phyloP scores from a whole-genome alignment of 2,797 vertebrate genomes.

The Poecilia gillii region DNA sequence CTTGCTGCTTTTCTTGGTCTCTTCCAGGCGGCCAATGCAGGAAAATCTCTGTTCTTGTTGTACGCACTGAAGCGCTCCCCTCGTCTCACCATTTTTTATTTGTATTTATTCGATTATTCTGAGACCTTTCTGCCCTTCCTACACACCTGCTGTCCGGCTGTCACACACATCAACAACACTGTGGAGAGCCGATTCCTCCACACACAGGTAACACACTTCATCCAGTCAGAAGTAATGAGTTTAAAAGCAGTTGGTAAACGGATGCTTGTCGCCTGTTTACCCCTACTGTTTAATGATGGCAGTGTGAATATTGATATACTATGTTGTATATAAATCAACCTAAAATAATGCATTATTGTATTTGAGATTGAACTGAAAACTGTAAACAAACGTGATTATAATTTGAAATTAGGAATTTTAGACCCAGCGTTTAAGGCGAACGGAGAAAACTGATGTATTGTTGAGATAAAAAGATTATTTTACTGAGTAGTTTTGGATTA shows the following conservation, averaged over 20 bases:
- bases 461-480: not conserved
- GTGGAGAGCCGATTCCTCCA: constrained; percentile 57
- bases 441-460: not conserved
- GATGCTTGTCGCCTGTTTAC: not conserved
- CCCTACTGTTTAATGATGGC: not conserved
- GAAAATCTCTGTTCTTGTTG: constrained; percentile 92
- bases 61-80: constrained; percentile 92
- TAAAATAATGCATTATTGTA: not conserved
- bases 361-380: not conserved
- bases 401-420: not conserved
- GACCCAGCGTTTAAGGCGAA: not conserved
- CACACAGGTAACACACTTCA: constrained; percentile 57
- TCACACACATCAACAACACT: constrained; percentile 38
- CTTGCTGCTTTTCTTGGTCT: constrained; percentile 16
- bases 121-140: constrained; percentile 94
- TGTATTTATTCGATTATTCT: constrained; percentile 87
- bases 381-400: not conserved
- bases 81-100: constrained; percentile 76
- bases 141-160: constrained; percentile 88
- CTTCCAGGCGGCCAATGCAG: constrained; percentile 88
- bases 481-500: not conserved
- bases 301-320: no score
- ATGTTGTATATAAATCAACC: not conserved
- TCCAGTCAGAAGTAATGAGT: not conserved
- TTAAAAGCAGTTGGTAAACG: not conserved